Base-by-base conservation (phyloP, 2,888 invertebrate species). In the Caenorhabditis afra region DNA sequence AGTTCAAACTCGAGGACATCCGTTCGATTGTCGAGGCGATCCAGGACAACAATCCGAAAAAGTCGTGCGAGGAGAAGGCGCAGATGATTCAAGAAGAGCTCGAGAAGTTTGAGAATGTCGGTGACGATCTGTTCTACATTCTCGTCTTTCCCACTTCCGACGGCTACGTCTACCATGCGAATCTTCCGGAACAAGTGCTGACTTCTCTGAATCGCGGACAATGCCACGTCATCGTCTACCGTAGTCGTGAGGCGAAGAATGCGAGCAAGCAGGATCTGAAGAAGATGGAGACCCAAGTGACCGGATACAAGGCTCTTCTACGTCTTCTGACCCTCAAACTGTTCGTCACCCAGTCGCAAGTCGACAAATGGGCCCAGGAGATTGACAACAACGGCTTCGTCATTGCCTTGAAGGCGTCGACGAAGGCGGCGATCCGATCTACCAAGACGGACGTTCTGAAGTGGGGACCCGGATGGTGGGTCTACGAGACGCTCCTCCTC, bases 111-210 rank as follows among this genome's bases (percentile, higher is more conserved):
- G 2, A 3, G 2, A 41, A 11, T 11, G 29, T 29, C 4, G 29
- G 7, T 7, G 41, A 47, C 47, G 47, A 47, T 16, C 47, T 47
- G 14, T 47, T 47, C 47, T 47, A 47, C 47, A 47, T 47, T 16
- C 8, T 47, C 47, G 47, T 47, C 4, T 18, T 47, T 3, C 47
- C 47, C 16, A 47, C 47, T 47, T 47, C 47, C 10, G 47, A 47
- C 20, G 47, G 47, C 2, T 47, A 47, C 47, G 47, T 47, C 47
- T 47, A 47, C 18, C 47, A 47, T 10, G 7, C 47, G 4, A 47
- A 16, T 1, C 47, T 47, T 3, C 47, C 47, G 4, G 47, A 47
- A 16, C 47, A 47, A 47, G 8, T 47, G n/a, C 10, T 47, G 16
- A 16, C n/a, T 8, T 47, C 47, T 16, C 18, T 20, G 18, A 47